These are phyloP conservation scores for Teleopsis dalmanni DNA, from an alignment of 1,140 invertebrate species.

Conservation along the genomic window DNA sequence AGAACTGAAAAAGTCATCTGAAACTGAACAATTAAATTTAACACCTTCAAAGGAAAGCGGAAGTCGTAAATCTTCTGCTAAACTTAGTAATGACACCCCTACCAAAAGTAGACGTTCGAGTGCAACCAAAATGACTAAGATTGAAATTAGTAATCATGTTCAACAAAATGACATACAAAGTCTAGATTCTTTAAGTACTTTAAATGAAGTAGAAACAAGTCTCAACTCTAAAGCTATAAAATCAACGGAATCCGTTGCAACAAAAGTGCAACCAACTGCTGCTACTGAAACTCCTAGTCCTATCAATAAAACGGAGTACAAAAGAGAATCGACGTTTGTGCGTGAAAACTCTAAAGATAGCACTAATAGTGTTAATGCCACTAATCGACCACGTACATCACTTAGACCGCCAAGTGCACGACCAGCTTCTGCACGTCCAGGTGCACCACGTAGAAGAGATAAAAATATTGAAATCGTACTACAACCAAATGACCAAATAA, in stretches of 20 bases:
- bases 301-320: constrained; percentile 3
- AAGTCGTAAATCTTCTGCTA: constrained; percentile 23
- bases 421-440: constrained; percentile 68
- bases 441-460: constrained; percentile 61
- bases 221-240: neutral
- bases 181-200: no score
- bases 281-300: neutral
- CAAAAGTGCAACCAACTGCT: neutral
- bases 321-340: constrained; percentile 27
- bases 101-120: constrained; percentile 27
- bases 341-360: constrained; percentile 34
- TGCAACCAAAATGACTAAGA: no score
- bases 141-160: no score
- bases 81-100: constrained; percentile 10
- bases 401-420: constrained; percentile 59
- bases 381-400: constrained; percentile 46
- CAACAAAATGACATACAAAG: no score
- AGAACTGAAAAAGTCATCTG: no score
- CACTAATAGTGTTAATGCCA: constrained; percentile 4
- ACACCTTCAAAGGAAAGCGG: constrained; percentile 12
- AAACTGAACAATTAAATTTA: no score
- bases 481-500: constrained; percentile 44
- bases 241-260: neutral
- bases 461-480: constrained; percentile 50
- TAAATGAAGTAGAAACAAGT: constrained; percentile 3